Evolutionary conservation across 2,888 invertebrate species (phyloP).

Genomic region (Gari tellinella): DNA sequence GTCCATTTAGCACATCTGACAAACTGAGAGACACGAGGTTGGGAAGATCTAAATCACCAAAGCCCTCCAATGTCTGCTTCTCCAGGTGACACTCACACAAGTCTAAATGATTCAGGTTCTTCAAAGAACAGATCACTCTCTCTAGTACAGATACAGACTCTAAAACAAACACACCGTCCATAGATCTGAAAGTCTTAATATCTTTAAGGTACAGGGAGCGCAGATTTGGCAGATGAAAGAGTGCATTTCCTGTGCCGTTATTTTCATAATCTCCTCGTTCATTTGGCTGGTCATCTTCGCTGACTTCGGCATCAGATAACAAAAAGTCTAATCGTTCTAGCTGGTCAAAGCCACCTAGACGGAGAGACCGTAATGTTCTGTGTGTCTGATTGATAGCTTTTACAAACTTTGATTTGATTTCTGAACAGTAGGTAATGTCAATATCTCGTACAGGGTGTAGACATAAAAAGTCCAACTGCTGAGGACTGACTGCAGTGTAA

Average conservation of each 20-base stretch:
- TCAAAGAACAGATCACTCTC: constrained; percentile 87
- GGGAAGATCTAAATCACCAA: constrained; percentile 87
- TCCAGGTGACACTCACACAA: constrained; percentile 88
- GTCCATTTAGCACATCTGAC: constrained; percentile 89
- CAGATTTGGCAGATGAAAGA: constrained; percentile 56
- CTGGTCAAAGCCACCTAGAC: constrained; percentile 86
- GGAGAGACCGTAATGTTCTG: constrained; percentile 89
- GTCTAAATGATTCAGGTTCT: constrained; percentile 89
- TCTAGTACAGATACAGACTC: constrained; percentile 62
- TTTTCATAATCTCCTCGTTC: constrained; percentile 14
- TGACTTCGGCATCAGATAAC: constrained; percentile 24
- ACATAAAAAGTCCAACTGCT: constrained; percentile 89
- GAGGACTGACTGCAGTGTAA: constrained; percentile 87
- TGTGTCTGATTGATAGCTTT: constrained; percentile 83
- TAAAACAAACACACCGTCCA: constrained; percentile 37
- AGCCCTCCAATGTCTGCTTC: constrained; percentile 87
- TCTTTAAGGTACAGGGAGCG: constrained; percentile 62
- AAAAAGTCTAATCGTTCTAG: constrained; percentile 43
- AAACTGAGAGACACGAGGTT: constrained; percentile 91
- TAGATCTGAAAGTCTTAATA: constrained; percentile 52
- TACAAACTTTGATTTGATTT: constrained; percentile 84
- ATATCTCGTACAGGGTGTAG: constrained; percentile 90
- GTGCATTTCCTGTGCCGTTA: constrained; percentile 18
- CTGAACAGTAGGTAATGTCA: constrained; percentile 90
- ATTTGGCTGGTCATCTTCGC: constrained; percentile 3